Evolutionary conservation across 1,140 invertebrate species (phyloP).

Genomic region (Lepeophtheirus salmonis): DNA sequence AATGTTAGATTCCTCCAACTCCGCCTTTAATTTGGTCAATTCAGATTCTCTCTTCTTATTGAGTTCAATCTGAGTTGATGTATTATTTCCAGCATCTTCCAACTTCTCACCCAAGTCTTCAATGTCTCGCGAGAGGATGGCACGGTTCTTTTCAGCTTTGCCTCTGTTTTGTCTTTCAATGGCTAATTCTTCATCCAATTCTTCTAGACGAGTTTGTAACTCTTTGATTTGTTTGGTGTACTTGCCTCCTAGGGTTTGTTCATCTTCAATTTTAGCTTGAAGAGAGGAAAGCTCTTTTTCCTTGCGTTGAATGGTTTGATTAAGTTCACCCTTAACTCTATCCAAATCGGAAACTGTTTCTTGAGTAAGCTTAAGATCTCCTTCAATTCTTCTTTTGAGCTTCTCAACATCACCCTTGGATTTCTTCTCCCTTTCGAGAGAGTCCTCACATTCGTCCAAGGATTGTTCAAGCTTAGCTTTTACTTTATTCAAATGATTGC

Average conservation of each 20-base stretch:
- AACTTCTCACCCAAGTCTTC: conserved; percentile 39
- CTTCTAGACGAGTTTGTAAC: conserved; percentile 34
- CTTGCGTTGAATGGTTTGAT: conserved; percentile 75
- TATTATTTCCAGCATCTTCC: conserved; percentile 79
- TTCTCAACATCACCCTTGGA: conserved; percentile 95
- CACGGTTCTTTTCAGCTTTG: conserved; percentile 40
- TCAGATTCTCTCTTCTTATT: conserved; percentile 45
- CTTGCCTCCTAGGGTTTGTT: conserved; percentile 36
- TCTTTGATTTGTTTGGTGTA: conserved; percentile 44
- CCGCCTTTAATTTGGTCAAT: conserved; percentile 44
- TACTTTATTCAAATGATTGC: conserved; percentile 39
- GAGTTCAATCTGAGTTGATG: conserved; percentile 57
- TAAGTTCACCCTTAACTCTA: conserved; percentile 39
- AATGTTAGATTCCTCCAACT: conserved; percentile 93
- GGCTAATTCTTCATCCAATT: conserved; percentile 43
- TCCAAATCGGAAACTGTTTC: conserved; percentile 59
- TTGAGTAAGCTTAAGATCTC: conserved; percentile 89
- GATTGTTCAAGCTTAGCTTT: conserved; percentile 82
- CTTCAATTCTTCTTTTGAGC: conserved; percentile 89
- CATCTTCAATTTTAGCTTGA: conserved; percentile 40
- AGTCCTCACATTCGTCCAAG: conserved; percentile 91
- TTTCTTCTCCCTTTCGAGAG: conserved; percentile 96
- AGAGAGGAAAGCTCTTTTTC: conserved; percentile 89
- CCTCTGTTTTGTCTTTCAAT: conserved; percentile 71
- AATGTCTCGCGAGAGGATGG: conserved; percentile 37